Evolutionary conservation across 2,888 invertebrate species (phyloP).

Genomic region (Acronicta alni): DNA sequence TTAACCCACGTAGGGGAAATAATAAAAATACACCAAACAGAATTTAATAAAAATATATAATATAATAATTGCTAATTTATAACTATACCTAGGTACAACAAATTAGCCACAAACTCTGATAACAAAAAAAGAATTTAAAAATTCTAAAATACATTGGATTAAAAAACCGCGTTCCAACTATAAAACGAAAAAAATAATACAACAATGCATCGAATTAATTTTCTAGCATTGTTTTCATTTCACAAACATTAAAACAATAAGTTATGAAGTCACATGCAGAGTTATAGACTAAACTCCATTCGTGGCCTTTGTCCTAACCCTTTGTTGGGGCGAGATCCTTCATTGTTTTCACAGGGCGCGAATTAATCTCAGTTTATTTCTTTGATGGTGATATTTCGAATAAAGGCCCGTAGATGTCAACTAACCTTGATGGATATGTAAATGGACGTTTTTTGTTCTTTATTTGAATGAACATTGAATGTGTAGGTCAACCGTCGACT

Average conservation of each 20-base stretch:
- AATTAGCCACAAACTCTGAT: no score
- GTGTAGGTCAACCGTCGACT: conserved; percentile 55
- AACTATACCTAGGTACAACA: no score
- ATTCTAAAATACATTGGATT: background rate
- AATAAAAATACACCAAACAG: no score
- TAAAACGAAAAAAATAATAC: conserved; percentile 47
- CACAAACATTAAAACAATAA: conserved; percentile 84
- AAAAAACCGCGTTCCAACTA: conserved; percentile 31
- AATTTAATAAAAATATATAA: no score
- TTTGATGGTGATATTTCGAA: conserved; percentile 82
- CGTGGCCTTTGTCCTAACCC: conserved; percentile 78
- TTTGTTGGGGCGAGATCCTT: conserved; percentile 72
- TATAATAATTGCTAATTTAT: no score
- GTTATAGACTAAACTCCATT: conserved; percentile 82
- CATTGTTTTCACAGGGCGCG: conserved; percentile 83
- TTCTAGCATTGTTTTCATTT: conserved; percentile 77
- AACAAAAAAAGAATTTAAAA: no score
- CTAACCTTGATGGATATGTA: conserved; percentile 78
- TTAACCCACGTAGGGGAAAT: no score
- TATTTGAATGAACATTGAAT: conserved; percentile 51
- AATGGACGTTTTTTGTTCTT: conserved; percentile 68
- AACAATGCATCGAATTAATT: conserved; percentile 77
- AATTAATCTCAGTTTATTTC: conserved; percentile 88
- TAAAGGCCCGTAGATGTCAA: conserved; percentile 80
- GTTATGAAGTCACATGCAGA: conserved; percentile 86